phyloP scores from a whole-genome alignment of 2,888 invertebrate species.

The Baronia brevicornis region DNA sequence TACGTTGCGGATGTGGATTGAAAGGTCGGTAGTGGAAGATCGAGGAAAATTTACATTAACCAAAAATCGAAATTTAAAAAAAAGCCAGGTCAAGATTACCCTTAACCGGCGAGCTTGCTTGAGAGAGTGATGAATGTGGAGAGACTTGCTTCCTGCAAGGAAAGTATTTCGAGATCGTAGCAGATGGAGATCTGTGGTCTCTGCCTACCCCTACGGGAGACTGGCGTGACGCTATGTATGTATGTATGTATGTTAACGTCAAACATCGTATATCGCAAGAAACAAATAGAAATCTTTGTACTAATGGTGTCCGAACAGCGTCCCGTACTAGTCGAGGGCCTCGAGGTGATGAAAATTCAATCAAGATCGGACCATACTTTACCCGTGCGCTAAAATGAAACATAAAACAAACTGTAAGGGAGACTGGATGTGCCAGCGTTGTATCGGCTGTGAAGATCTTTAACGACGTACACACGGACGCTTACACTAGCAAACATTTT shows the following conservation, averaged over 20 bases:
- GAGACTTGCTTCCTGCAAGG: too few species aligned
- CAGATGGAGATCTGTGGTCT: too few species aligned
- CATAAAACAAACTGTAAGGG: conserved; percentile 55
- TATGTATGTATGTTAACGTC: not conserved
- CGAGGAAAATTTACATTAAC: too few species aligned
- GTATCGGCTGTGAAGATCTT: conserved; percentile 53
- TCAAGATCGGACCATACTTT: conserved; percentile 53
- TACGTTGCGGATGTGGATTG: too few species aligned
- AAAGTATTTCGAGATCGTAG: too few species aligned
- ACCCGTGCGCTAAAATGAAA: conserved; percentile 48
- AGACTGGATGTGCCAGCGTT: conserved; percentile 37
- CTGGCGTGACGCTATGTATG: not conserved
- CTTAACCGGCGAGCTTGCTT: too few species aligned
- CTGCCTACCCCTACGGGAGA: too few species aligned
- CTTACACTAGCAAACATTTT: conserved; percentile 1
- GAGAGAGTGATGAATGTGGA: too few species aligned
- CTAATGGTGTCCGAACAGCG: conserved; percentile 32
- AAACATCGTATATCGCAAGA: conserved; percentile 9
- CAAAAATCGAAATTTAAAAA: too few species aligned
- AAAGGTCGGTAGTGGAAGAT: too few species aligned
- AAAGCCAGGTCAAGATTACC: too few species aligned
- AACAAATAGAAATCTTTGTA: conserved; percentile 27
- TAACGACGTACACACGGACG: conserved; percentile 30
- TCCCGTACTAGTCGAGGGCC: too few species aligned
- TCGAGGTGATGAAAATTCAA: conserved; percentile 55